A percentile compares a stretch with the other conserved stretches of the same genome.
These are phyloP conservation scores for Cheilosia vernalis DNA, from an alignment of 2,888 invertebrate genomes.

Conservation along the genomic window DNA sequence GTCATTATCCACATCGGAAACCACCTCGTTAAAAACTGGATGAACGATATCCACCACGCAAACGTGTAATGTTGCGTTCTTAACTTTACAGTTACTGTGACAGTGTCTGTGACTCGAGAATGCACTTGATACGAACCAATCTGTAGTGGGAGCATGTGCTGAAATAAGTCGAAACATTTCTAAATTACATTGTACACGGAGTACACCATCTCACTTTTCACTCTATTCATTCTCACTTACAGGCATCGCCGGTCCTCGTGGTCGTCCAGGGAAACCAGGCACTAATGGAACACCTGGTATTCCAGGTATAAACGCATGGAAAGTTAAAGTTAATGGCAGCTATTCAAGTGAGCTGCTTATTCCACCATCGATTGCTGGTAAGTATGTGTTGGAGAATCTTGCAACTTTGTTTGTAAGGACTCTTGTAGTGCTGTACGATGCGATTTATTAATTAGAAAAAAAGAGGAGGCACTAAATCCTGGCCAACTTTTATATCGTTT, in stretches of 20 bases:
- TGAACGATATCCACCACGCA: neutral
- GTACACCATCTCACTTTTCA: neutral
- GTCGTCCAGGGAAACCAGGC: slow-evolving; percentile 89
- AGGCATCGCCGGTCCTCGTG: slow-evolving; percentile 86
- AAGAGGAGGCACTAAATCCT: slow-evolving; percentile 46
- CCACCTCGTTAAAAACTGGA: slow-evolving; percentile 16
- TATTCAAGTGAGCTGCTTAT: slow-evolving; percentile 88
- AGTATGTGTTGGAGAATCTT: slow-evolving; percentile 53
- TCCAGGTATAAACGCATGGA: slow-evolving; percentile 92
- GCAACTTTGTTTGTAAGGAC: slow-evolving; percentile 40
- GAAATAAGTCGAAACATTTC: slow-evolving; percentile 18
- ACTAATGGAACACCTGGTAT: slow-evolving; percentile 90
- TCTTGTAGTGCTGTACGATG: neutral
- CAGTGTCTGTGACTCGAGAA: neutral
- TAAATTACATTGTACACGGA: slow-evolving; percentile 16
- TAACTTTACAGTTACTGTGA: neutral
- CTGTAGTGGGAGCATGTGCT: slow-evolving; percentile 19
- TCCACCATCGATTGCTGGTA: slow-evolving; percentile 93
- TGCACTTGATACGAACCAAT: neutral
- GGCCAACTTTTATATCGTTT: slow-evolving; percentile 59
- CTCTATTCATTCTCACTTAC: slow-evolving; percentile 27
- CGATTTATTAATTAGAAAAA: slow-evolving; percentile 72
- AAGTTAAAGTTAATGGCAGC: slow-evolving; percentile 86
- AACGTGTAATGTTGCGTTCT: neutral
- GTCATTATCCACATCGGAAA: neutral